These are phyloP conservation scores for Stenolophus ochropezus DNA, from an alignment of 2,888 invertebrate genomes.

Conservation along the genomic window DNA sequence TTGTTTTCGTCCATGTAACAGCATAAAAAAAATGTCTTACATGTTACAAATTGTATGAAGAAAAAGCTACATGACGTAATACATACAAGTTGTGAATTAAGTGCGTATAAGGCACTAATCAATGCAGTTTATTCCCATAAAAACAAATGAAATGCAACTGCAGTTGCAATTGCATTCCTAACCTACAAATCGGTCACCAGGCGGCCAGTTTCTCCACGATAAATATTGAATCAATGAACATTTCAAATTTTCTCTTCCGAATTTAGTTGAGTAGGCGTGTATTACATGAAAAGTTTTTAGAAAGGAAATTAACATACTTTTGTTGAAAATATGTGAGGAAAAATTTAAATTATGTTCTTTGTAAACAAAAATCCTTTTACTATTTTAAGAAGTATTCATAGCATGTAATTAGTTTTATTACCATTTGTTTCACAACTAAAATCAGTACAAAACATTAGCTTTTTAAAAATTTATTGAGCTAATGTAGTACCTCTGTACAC, in stretches of 20 bases:
- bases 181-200: slow-evolving; percentile 32
- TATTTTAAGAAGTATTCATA: neutral
- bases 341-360: neutral
- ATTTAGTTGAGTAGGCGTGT: neutral
- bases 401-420: no score
- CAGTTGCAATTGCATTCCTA: slow-evolving; percentile 13
- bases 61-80: neutral
- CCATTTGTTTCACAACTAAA: no score
- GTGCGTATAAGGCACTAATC: slow-evolving; percentile 10
- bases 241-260: slow-evolving; percentile 26
- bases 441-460: no score
- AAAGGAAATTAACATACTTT: slow-evolving; percentile 7
- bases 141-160: slow-evolving; percentile 22
- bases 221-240: slow-evolving; percentile 10
- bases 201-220: slow-evolving; percentile 16
- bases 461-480: no score
- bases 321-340: slow-evolving; percentile 4
- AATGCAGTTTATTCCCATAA: slow-evolving; percentile 6
- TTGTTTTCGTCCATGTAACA: no score
- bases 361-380: neutral
- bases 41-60: neutral
- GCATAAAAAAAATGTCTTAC: neutral
- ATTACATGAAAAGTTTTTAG: slow-evolving; percentile 40
- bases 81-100: neutral
- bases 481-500: no score